A percentile compares a stretch with the other conserved stretches of the same genome.
Evolutionary conservation across 2,888 invertebrate species (phyloP).

Genomic region (Autographa pulchrina): DNA sequence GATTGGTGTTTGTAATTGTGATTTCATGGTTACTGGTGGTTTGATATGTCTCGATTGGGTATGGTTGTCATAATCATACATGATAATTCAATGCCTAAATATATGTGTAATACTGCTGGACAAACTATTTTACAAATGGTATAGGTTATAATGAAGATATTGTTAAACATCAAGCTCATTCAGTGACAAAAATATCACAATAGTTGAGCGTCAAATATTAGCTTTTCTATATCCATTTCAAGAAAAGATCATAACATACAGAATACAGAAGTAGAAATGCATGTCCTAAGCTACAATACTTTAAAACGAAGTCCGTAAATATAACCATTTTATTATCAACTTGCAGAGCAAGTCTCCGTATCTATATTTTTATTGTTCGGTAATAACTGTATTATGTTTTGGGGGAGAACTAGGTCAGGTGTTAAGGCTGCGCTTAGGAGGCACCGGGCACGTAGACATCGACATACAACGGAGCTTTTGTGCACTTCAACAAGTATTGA

Average conservation of each 20-base stretch:
- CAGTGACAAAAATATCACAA: too few species aligned
- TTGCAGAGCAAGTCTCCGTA: neutral
- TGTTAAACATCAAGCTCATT: too few species aligned
- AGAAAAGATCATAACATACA: too few species aligned
- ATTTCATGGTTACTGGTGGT: neutral
- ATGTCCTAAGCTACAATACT: neutral
- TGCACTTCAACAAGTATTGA: neutral
- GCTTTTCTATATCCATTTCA: too few species aligned
- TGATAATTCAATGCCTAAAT: too few species aligned
- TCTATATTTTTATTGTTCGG: conserved; percentile 1
- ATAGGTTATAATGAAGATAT: too few species aligned
- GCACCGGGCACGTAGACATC: neutral
- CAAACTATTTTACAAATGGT: too few species aligned
- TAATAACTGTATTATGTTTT: conserved; percentile 2
- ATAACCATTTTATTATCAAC: neutral
- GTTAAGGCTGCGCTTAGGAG: neutral
- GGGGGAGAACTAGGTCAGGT: conserved; percentile 3
- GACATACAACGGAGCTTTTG: neutral
- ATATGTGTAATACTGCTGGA: too few species aligned
- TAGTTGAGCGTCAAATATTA: too few species aligned
- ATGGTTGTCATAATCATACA: neutral
- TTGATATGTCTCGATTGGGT: neutral
- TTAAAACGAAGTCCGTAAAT: neutral
- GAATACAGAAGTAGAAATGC: neutral
- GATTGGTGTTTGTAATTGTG: neutral